Percentiles rank a stretch among this genome's conserved stretches.
Conservation (phyloP, 2,888 invertebrate genomes). For the Nebria brevicollis region DNA sequence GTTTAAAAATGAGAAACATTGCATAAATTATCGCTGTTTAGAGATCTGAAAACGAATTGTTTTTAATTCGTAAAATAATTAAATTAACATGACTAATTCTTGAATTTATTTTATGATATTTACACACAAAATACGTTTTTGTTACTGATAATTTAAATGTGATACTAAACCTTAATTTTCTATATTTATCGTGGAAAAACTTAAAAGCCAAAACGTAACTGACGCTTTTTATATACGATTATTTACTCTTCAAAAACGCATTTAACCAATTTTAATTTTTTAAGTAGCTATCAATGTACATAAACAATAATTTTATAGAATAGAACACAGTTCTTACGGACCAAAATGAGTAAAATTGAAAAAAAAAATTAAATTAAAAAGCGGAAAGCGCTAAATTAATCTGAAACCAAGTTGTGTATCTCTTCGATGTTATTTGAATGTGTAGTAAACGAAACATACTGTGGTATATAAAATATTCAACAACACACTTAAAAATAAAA, state of each 20-base stretch:
- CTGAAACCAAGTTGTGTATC: slow-evolving; percentile 31
- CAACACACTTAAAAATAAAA: slow-evolving; percentile 30
- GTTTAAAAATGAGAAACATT: too few species aligned
- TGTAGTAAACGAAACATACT: slow-evolving; percentile 28
- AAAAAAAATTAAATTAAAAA: slow-evolving; percentile 24
- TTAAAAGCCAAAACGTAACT: not conserved
- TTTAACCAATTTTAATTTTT: slow-evolving; percentile 32
- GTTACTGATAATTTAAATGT: not conserved
- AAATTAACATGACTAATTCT: not conserved
- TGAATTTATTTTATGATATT: not conserved
- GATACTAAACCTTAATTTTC: not conserved
- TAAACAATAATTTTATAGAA: slow-evolving; percentile 35
- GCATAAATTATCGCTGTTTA: not conserved
- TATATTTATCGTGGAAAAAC: not conserved
- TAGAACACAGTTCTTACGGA: slow-evolving; percentile 47
- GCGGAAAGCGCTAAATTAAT: not conserved
- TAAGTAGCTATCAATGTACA: slow-evolving; percentile 40
- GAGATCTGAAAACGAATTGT: not conserved
- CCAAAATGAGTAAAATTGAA: slow-evolving; percentile 38
- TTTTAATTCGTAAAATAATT: not conserved
- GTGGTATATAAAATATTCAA: slow-evolving; percentile 43
- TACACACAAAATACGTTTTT: not conserved
- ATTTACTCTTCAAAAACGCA: not conserved
- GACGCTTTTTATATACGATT: not conserved
- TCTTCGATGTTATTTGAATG: slow-evolving; percentile 40